Conservation (phyloP, 2,113 vertebrate genomes). For the Tachuris rubrigastra region DNA sequence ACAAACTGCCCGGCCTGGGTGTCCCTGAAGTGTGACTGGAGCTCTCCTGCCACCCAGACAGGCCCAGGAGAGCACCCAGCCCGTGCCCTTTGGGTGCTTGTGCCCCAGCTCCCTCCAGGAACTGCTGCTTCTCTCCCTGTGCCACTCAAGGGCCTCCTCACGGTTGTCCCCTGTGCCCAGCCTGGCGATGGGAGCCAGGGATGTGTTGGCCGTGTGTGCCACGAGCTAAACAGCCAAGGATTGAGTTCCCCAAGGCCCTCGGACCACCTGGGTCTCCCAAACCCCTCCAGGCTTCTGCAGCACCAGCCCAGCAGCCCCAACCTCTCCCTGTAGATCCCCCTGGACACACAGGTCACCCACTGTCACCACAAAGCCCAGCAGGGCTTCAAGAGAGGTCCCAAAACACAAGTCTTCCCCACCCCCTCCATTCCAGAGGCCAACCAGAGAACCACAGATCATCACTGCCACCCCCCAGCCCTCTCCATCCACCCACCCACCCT, state of each 20-base stretch:
- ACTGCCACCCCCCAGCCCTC: not conserved
- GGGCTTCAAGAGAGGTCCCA: not conserved
- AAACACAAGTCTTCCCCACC: not conserved
- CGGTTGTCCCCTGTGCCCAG: not conserved
- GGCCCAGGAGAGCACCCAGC: not conserved
- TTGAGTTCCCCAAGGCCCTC: not conserved
- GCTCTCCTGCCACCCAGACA: not conserved
- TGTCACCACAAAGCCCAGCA: not conserved
- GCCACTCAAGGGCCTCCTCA: fast-evolving
- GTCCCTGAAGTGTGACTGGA: not conserved
- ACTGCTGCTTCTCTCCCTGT: not conserved
- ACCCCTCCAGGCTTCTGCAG: not conserved
- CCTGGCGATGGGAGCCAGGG: not conserved
- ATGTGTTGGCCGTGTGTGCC: not conserved
- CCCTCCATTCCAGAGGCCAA: not conserved
- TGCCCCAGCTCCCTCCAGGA: not conserved
- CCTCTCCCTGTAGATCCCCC: not conserved
- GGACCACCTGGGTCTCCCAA: not conserved
- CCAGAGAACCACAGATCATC: not conserved
- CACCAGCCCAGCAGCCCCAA: not conserved
- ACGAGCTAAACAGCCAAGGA: not conserved
- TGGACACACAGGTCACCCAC: not conserved
- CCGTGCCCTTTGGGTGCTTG: not conserved
- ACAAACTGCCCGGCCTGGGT: not conserved
- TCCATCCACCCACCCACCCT: not conserved